These are phyloP conservation scores for Rhinogobio ventralis DNA, from an alignment of 2,797 vertebrate genomes.

Conservation along the genomic window DNA sequence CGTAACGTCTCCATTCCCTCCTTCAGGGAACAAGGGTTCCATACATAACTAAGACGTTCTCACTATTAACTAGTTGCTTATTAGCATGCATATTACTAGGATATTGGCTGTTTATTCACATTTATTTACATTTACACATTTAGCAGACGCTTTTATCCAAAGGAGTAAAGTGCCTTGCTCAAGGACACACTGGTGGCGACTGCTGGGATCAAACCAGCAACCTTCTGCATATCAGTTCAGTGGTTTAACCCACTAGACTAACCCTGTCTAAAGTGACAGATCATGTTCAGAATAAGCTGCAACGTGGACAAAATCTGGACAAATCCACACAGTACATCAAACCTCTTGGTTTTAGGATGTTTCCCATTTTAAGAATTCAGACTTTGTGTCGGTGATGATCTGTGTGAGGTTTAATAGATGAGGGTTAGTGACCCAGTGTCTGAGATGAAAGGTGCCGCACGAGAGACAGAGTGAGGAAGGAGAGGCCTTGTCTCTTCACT, in stretches of 20 bases:
- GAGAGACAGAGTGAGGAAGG: constrained; percentile 28
- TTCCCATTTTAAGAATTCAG: constrained; percentile 22
- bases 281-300: not conserved
- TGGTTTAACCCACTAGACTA: too few relatives aligned
- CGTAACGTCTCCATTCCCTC: too few relatives aligned
- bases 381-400: constrained; percentile 21
- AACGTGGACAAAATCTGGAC: not conserved
- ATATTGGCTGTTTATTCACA: not conserved
- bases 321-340: not conserved
- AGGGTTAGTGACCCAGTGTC: constrained; percentile 13
- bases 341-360: not conserved
- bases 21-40: too few relatives aligned
- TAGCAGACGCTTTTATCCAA: too few relatives aligned
- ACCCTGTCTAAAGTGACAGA: not conserved
- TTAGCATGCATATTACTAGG: too few relatives aligned
- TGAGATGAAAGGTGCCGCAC: not conserved
- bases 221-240: too few relatives aligned
- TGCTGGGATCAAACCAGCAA: too few relatives aligned
- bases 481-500: constrained; percentile 43
- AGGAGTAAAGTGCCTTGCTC: too few relatives aligned
- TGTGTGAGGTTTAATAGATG: constrained; percentile 58
- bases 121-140: too few relatives aligned
- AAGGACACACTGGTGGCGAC: too few relatives aligned
- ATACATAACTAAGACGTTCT: too few relatives aligned
- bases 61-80: too few relatives aligned